Evolutionary conservation across 2,888 invertebrate genomes (phyloP), one percentile per base, ranked within the genome.

Genomic region (Troides helena): DNA sequence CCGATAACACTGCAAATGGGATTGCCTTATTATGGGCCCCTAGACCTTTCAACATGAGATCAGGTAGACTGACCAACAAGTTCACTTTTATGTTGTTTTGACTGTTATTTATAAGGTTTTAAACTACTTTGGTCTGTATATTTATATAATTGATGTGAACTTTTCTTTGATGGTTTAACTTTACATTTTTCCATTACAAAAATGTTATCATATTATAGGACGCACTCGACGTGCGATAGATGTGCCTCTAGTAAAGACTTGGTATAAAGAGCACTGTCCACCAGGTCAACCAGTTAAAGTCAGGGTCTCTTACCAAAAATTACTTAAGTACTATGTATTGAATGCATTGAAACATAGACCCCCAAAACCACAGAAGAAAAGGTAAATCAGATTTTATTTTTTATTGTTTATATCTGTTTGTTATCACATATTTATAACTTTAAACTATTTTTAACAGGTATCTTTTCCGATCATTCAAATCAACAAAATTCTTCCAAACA

Each of bases 401-500:
- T 59, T 43, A 65, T 68, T 18, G 3, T 30, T 59, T 30, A 59
- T 14, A 8, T 59, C 7, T 59, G 30, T 21, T 62, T 63, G 36
- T 17, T 62, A n/a, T 21, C 14, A n/a, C 10, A 36, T n/a, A 21
- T 21, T 23, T 25, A 17, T 39, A 56, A 17, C 6, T 61, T 46
- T 18, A 58, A 39, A 57, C 58, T 61, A 53, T 1, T 65, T 71
- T 70, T 71, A 75, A 23, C 74, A 96, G 96, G 71, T 99, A 99
- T 82, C 92, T 99, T 62, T 99, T 99, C 95, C 95, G 99, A 46
- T 99, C 99, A 0, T 99, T 99, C 92, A 99, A 99, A 89, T 98
- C 99, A 0, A 99, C 99, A 0, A 99, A 99, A 89, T 99, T 99
- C 93, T 99, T 99, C 94, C 99, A 99, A 95, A 98, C 98, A 0